Base-by-base conservation (phyloP, 2,113 vertebrate genomes). In the Halichoerus grypus region DNA sequence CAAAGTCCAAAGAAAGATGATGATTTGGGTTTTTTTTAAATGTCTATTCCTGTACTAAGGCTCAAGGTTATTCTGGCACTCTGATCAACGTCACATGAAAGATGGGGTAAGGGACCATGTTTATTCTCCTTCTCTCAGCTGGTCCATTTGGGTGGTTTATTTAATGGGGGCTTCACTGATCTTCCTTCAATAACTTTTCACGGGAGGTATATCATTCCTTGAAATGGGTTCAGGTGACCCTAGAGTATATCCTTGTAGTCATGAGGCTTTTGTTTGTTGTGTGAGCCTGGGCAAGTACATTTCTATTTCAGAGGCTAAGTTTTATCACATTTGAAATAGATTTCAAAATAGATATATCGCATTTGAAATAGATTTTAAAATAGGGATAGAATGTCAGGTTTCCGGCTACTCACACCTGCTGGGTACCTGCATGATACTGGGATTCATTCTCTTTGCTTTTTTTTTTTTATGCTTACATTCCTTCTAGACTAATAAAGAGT, bases 401-500 rank as follows among this genome's bases (percentile, higher is more conserved):
- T 82, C 15, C 0, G 9, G 83, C 61, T 59, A 4, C 61, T 72
- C 21, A 21, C 51, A 39, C 59, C 80, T 21, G 21, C 91, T 42
- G 53, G 33, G 28, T 88, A 21, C 53, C 88, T 88, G n/a, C 46
- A 42, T 31, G 87, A 79, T 72, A 18, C 24, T 36, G 11, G 39
- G 19, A 69, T 28, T 72, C 31, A n/a, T 92, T 96, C 61, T 16
- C 67, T 92, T 86, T 93, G 7, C 26, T 67, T 67, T 3, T 74
- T 26, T 53, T 57, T 57, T 63, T 63, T 28, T 0, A 21, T 57
- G 79, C 46, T 79, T 36, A 46, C 42, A 33, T 67, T 84, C 36
- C 77, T 39, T 96, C 59, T 33, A 49, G 63, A 61, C 92, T 87
- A 74, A 90, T 87, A n/a, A 42, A 67, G 90, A 24, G 67, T 61